Evolutionary conservation across 2,113 vertebrate genomes (phyloP), one percentile per base, ranked within the genome.

Genomic region (Ochotona princeps): DNA sequence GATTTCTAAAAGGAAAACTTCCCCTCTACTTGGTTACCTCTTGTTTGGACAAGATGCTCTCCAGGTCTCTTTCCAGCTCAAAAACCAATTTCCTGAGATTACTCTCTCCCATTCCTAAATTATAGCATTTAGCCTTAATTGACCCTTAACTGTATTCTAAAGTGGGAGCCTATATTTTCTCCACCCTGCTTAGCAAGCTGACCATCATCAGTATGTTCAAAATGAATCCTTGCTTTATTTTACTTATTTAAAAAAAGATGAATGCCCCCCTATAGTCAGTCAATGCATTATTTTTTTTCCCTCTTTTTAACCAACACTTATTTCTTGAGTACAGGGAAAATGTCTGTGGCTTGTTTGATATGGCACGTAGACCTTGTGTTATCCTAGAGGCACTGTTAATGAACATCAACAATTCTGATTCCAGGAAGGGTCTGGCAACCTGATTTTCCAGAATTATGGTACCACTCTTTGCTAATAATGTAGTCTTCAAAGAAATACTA

Each of bases 361-460:
- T 76, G 78, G 74, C 10, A 44, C 79, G 47, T 1, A 80, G 28
- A 28, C 60, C 13, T 28, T 86, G 30, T 7, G 63, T 25, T 93
- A 60, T 65, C 14, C 28, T 82, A 26, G 80, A 88, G 26, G 28
- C 14, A 90, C 76, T 78, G 7, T 7, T 85, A 38, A 72, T 20
- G 69, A 17, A 83, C 47, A 87, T 5, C 0, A 8, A 86, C 9
- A 9, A 89, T 14, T 78, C 47, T 95, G 30, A 89, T 92, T 89
- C 30, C 66, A 89, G 66, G 21, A 95, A 83, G 54, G 8, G 7
- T 72, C 8, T 83, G 21, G 54, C 47, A 87, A 61, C 21, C 10
- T 83, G 49, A 66, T 66, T 87, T 92, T 93, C 66, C 49, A 94
- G 61, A 83, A 91, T 65, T 32, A 60, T 81, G n/a, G 49, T 67